phyloP scores from a whole-genome alignment of 2,797 vertebrate genomes.

The Garrulus glandarius region DNA sequence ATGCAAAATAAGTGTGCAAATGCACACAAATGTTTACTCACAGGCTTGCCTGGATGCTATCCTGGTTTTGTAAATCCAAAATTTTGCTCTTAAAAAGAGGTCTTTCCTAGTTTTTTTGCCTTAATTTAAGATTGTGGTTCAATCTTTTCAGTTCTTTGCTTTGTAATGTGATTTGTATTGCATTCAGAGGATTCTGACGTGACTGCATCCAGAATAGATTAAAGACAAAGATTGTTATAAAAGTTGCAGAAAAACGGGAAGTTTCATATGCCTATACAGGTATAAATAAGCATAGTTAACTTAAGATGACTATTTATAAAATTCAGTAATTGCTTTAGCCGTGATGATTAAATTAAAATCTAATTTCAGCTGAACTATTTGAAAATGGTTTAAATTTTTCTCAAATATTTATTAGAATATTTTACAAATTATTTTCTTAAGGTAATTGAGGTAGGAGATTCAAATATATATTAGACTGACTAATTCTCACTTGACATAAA shows the following conservation, averaged over 20 bases:
- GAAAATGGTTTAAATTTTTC: neutral
- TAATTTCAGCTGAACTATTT: neutral
- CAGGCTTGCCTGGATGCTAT: neutral
- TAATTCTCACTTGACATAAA: neutral
- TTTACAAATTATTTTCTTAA: neutral
- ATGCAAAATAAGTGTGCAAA: neutral
- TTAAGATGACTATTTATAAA: neutral
- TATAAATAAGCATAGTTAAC: neutral
- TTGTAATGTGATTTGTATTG: neutral
- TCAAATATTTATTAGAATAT: neutral
- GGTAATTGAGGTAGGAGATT: neutral
- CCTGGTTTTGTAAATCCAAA: neutral
- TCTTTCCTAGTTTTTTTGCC: neutral
- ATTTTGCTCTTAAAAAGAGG: neutral
- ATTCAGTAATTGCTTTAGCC: neutral
- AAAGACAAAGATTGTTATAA: neutral
- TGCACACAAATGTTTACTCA: neutral
- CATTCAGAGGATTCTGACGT: accelerated
- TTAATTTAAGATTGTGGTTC: neutral
- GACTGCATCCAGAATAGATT: neutral
- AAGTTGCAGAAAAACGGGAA: neutral
- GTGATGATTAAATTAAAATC: neutral
- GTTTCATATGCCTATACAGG: neutral
- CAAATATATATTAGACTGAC: neutral
- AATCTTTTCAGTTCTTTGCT: neutral